Conservation (phyloP, 92 coral and sea anemone species). For the Porites divaricata region DNA sequence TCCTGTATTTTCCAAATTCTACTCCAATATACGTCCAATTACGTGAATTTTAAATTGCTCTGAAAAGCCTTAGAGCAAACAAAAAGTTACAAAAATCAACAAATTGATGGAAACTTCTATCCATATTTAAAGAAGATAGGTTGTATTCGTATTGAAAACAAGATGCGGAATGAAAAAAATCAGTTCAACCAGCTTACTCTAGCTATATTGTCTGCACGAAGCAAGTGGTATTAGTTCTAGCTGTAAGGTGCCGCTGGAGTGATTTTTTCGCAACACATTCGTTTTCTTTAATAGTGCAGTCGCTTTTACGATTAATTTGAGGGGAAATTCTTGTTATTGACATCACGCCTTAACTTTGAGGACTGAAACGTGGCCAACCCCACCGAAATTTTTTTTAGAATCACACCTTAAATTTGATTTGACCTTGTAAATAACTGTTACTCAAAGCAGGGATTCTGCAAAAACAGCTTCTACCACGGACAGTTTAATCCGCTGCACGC, state of each 20-base stretch:
- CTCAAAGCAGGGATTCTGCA: too few relatives aligned
- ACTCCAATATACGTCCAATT: constrained; percentile 20
- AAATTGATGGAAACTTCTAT: not conserved
- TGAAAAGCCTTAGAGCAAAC: constrained; percentile 11
- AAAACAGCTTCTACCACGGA: too few relatives aligned
- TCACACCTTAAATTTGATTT: not conserved
- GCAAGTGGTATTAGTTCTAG: not conserved
- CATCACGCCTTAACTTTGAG: too few relatives aligned
- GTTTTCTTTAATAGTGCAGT: not conserved
- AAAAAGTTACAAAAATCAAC: constrained; percentile 37
- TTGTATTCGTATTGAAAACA: not conserved
- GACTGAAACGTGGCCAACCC: not conserved
- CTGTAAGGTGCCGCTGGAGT: not conserved
- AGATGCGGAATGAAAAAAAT: not conserved
- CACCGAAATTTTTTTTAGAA: not conserved
- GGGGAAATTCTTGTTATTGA: not conserved
- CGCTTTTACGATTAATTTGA: not conserved
- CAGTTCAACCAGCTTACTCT: not conserved
- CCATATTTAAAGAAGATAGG: constrained; percentile 5
- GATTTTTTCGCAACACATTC: not conserved
- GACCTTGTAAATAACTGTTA: not conserved
- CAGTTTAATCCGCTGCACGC: too few relatives aligned
- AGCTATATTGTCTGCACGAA: not conserved
- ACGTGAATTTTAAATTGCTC: constrained; percentile 7
- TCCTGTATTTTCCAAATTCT: constrained; percentile 7